These are phyloP conservation scores for Patiria miniata DNA, from an alignment of 35 echinoderm and acorn worm genomes.

Conservation along the genomic window DNA sequence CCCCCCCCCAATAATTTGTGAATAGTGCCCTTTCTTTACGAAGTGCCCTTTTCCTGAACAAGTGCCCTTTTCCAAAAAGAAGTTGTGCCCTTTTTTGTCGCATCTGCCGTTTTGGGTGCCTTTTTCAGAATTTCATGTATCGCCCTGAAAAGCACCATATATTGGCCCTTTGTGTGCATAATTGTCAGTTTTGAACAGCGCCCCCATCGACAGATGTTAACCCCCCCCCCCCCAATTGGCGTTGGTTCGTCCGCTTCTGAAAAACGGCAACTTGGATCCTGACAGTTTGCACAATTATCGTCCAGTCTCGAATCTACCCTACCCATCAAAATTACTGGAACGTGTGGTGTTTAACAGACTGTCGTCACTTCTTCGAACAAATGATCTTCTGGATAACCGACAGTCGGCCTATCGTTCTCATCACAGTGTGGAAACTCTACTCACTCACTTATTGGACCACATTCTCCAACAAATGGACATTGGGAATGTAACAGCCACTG, in stretches of 20 bases:
- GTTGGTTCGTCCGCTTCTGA: conserved; percentile 4
- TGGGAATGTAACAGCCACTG: neutral
- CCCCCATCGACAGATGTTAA: too few relatives aligned
- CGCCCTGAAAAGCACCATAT: too few relatives aligned
- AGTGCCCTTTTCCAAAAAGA: too few relatives aligned
- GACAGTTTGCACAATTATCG: conserved; percentile 26
- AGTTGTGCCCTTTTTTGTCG: too few relatives aligned
- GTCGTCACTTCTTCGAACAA: neutral
- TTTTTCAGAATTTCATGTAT: too few relatives aligned
- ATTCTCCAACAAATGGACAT: conserved; percentile 16
- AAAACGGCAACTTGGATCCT: conserved; percentile 21
- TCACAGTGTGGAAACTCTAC: conserved; percentile 36
- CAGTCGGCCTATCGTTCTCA: conserved; percentile 42
- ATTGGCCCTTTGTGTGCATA: too few relatives aligned
- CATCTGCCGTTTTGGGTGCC: too few relatives aligned
- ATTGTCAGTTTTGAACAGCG: too few relatives aligned
- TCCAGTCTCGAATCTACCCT: conserved; percentile 29
- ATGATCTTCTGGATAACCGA: neutral
- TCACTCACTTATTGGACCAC: conserved; percentile 24
- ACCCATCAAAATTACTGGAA: neutral
- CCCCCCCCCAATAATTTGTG: too few relatives aligned
- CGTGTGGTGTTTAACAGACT: conserved; percentile 19
- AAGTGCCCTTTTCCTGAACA: too few relatives aligned
- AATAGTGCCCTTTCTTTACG: too few relatives aligned
- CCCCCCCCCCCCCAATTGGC: neutral